Percentiles rank a stretch among this genome's conserved stretches.
Conservation (phyloP, 1,140 invertebrate species). For the Ylistrum balloti region DNA sequence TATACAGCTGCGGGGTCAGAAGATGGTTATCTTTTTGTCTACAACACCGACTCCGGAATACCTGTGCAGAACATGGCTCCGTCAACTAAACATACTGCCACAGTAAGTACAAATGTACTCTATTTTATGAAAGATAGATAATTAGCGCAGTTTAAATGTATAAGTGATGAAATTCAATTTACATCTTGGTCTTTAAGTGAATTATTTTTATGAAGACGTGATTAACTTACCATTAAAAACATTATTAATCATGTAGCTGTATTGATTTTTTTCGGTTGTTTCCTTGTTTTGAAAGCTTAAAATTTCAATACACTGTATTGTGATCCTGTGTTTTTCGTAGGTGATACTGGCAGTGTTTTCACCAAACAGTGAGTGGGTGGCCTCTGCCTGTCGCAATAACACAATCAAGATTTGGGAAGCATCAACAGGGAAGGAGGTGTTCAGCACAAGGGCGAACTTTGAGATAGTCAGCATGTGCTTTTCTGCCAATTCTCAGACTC, state of each 20-base stretch:
- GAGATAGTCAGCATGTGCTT: constrained; percentile 66
- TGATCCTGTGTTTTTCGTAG: constrained; percentile 53
- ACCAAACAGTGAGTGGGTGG: constrained; percentile 67
- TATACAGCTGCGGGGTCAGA: constrained; percentile 71
- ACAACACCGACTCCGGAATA: constrained; percentile 67
- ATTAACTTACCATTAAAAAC: too few relatives aligned
- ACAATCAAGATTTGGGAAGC: constrained; percentile 72
- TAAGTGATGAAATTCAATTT: too few relatives aligned
- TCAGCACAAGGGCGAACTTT: constrained; percentile 62
- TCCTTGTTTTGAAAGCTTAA: too few relatives aligned
- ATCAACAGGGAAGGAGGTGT: constrained; percentile 58
- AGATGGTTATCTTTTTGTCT: constrained; percentile 75
- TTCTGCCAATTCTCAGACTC: constrained; percentile 62
- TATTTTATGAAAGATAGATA: too few relatives aligned
- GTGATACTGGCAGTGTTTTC: constrained; percentile 63
- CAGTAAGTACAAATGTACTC: constrained; percentile 63
- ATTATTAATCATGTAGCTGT: too few relatives aligned
- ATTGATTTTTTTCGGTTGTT: too few relatives aligned
- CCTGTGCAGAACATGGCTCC: constrained; percentile 69
- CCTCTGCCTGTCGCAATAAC: constrained; percentile 67
- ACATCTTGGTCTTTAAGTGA: too few relatives aligned
- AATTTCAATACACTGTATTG: too few relatives aligned
- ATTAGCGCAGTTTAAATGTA: too few relatives aligned
- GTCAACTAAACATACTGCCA: constrained; percentile 67
- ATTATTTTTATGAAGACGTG: too few relatives aligned